Evolutionary conservation across 2,113 vertebrate species (phyloP).

Genomic region (Serinus canaria): DNA sequence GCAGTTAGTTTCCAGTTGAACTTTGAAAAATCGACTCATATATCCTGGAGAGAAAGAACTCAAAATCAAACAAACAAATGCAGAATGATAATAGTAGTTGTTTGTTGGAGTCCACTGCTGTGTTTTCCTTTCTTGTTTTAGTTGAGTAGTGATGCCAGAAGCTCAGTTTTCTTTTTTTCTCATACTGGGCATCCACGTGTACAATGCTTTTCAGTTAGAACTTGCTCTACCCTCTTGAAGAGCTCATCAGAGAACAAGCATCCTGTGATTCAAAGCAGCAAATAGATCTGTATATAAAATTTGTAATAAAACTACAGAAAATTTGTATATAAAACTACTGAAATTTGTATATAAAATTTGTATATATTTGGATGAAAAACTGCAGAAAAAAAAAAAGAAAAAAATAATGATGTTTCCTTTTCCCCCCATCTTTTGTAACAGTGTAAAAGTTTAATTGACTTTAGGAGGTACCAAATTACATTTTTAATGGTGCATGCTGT

Average conservation of each 20-base stretch:
- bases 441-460: not conserved
- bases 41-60: not conserved
- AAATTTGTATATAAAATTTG: not conserved
- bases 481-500: not conserved
- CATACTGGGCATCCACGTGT: not conserved
- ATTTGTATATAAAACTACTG: not conserved
- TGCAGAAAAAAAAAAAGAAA: not conserved
- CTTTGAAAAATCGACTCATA: not conserved
- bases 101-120: not conserved
- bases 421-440: not conserved
- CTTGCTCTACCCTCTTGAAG: not conserved
- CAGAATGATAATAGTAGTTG: not conserved
- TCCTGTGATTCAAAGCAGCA: not conserved
- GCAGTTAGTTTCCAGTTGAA: not conserved
- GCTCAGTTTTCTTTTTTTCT: not conserved
- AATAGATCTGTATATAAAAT: not conserved
- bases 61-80: not conserved
- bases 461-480: not conserved
- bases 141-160: not conserved
- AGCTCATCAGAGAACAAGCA: not conserved
- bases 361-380: too few relatives aligned
- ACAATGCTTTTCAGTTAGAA: not conserved
- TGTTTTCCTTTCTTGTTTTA: not conserved
- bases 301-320: not conserved
- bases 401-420: not conserved